These are phyloP conservation scores for Nysson spinosus DNA, from an alignment of 2,888 invertebrate genomes.

Conservation along the genomic window DNA sequence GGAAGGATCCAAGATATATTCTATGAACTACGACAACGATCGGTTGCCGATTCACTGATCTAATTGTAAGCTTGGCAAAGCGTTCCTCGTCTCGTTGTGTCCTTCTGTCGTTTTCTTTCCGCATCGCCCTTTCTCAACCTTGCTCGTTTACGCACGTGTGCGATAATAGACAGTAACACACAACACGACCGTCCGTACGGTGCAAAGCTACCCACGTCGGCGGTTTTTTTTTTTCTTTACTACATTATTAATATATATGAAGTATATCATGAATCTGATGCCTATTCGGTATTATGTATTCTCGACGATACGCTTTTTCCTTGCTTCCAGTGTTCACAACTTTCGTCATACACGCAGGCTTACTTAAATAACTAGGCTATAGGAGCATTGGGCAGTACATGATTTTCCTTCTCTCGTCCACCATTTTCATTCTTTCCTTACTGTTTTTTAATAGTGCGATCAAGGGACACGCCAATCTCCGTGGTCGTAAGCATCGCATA, in stretches of 20 bases:
- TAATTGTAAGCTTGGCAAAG: no score
- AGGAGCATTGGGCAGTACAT: conserved; percentile 57
- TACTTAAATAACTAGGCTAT: conserved; percentile 55
- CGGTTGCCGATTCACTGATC: background rate
- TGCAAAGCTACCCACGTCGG: conserved; percentile 23
- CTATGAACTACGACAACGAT: conserved; percentile 3
- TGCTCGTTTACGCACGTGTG: conserved; percentile 11
- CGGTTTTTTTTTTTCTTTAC: conserved; percentile 4
- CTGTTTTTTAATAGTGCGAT: conserved; percentile 22
- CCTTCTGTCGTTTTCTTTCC: background rate
- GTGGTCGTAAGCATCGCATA: conserved; percentile 14
- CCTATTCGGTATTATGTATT: conserved; percentile 6
- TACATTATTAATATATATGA: conserved; percentile 33
- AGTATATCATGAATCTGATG: conserved; percentile 40
- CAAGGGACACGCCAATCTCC: conserved; percentile 14
- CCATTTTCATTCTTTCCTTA: conserved; percentile 15
- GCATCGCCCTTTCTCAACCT: conserved; percentile 7
- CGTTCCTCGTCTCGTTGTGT: conserved; percentile 6
- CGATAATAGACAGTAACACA: conserved; percentile 30
- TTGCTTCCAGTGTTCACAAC: background rate
- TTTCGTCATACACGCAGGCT: conserved; percentile 26
- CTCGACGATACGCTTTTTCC: conserved; percentile 10
- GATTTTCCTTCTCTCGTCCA: conserved; percentile 21
- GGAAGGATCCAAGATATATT: conserved; percentile 27
- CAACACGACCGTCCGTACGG: conserved; percentile 21